Evolutionary conservation across 1,140 invertebrate genomes (phyloP), one percentile per base, ranked within the genome.

Genomic region (Ips typographus): DNA sequence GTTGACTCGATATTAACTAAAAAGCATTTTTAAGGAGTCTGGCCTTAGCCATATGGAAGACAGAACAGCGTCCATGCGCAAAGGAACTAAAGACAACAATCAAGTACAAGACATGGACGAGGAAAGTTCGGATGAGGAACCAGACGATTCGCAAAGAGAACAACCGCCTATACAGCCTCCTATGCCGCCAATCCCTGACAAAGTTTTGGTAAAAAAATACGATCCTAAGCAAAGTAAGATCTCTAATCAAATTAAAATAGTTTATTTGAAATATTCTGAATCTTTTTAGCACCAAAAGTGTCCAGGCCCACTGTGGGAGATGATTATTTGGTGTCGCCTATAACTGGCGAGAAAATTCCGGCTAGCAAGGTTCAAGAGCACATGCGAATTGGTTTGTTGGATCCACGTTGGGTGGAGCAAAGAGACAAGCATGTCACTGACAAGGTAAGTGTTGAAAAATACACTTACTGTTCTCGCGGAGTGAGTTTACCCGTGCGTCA

Each of bases 381-480:
- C 82, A 95, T 99, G 89, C 89, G 95, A 67, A 98, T 98, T 79
- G 96, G 96, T 58, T 83, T 99, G 63, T 81, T 99, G 75, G 97
- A 99, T 89, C 96, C 97, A 36, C 89, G 96, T 73, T 99, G 97
- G 96, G 91, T 98, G 55, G 96, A 99, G 81, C 95, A 98, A 78
- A 84, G 96, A 51, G 96, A 99, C 77, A 89, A 94, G 70, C 89
- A 93, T 72, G 84, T 94, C 0, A 84, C 87, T 8, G 95, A 97
- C 71, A 92, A 91, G 67, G 67, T 69, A 56, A 56, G 22, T 22
- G 22, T 22, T 22, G 22, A 22, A 22, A 22, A 22, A 22, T 0
- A 22, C 22, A 22, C 36, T 5, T 22, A n/a, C n/a, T n/a, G n/a
- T n/a, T n/a, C n/a, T n/a, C n/a, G n/a, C n/a, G n/a, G n/a, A n/a